Conservation (phyloP, 2,113 vertebrate genomes). For the Camelus bactrianus region DNA sequence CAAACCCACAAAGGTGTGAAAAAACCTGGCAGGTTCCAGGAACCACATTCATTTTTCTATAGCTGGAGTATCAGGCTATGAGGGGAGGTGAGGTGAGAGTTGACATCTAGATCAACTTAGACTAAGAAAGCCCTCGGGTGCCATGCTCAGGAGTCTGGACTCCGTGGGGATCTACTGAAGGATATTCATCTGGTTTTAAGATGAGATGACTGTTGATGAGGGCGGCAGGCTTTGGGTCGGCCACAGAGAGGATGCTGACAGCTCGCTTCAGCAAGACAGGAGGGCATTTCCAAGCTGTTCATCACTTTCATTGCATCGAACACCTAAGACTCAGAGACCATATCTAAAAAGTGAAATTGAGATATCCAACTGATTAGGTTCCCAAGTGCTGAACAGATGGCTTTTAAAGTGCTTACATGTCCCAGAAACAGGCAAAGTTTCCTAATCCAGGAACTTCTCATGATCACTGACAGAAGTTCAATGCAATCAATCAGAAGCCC, state of each 20-base stretch:
- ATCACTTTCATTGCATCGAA: conserved; percentile 36
- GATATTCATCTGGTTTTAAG: conserved; percentile 1
- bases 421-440: not conserved
- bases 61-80: not conserved
- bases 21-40: not conserved
- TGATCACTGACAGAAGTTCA: conserved; percentile 5
- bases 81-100: not conserved
- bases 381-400: not conserved
- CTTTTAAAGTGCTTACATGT: not conserved
- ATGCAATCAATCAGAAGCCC: not conserved
- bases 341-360: conserved; percentile 47
- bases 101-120: not conserved
- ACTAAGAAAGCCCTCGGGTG: not conserved
- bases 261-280: not conserved
- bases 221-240: not conserved
- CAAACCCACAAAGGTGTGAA: not conserved
- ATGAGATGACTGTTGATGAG: not conserved
- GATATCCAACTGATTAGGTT: conserved; percentile 3
- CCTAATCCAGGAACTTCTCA: not conserved
- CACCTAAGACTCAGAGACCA: not conserved
- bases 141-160: not conserved
- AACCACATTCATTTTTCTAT: not conserved
- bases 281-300: not conserved
- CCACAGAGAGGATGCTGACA: not conserved
- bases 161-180: not conserved